Base-by-base conservation (phyloP, 2,797 vertebrate genomes). In the Melanotaenia trifasciata region DNA sequence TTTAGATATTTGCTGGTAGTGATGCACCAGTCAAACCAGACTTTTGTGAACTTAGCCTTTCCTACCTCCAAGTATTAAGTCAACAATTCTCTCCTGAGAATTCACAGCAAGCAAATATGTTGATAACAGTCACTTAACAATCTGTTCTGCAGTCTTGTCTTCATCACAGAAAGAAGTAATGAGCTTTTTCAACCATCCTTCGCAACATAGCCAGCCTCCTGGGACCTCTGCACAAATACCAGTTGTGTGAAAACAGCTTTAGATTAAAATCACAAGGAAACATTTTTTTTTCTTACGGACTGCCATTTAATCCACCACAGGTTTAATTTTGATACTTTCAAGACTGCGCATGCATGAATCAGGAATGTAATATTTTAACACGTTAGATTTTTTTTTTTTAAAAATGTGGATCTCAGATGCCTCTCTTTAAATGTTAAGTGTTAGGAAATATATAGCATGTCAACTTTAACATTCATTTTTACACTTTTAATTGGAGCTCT, bases 291-390 rank as follows among this genome's bases (percentile, higher is more conserved):
- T 72, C 59, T 78, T 80, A 66, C 79, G 71, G 58, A 12, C 64
- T 73, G 47, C 43, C 67, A 22, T 83, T 74, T 59, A 61, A 63
- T 58, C 66, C 65, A 70, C 58, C 71, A 69, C 26, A 26, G 70
- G 58, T 71, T 69, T 81, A 50, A 61, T 63, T 81, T 77, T 76
- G 58, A 81, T 85, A 72, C 66, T 79, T 83, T 76, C 80, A 82
- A 80, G 28, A 87, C 69, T 83, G 77, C 51, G 78, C 73, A 85
- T 51, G 67, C 81, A 81, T 83, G 84, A 72, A 78, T 76, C 77
- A 70, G 71, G 83, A 91, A 87, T 90, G 78, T 82, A 65, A 75
- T 66, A 26, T 69, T 78, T 80, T 84, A 59, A 69, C 24, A 16
- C 22, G 64, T 64, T 72, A 26, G 58, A 60, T 81, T 33, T 81